Conservation (phyloP, 2,113 vertebrate genomes). For the Xyliphius kryptos region DNA sequence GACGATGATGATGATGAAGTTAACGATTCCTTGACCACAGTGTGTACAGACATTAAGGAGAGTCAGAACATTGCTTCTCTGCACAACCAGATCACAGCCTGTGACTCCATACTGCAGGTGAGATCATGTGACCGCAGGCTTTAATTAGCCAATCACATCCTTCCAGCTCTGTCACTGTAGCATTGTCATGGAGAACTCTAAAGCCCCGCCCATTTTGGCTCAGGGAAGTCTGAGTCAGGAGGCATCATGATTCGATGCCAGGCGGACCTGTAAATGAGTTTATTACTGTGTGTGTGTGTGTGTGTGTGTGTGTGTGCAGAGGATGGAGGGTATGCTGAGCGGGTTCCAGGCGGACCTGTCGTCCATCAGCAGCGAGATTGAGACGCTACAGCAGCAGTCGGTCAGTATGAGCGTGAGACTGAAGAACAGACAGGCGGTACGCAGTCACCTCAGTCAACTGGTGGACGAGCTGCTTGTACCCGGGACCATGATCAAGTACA, state of each 20-base stretch:
- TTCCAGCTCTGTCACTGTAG: too few relatives aligned
- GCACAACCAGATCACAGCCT: conserved; percentile 90
- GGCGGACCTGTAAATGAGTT: neutral
- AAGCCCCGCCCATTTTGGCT: too few relatives aligned
- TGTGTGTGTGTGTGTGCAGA: conserved; percentile 41
- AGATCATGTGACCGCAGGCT: conserved; percentile 40
- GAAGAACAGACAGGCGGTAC: conserved; percentile 82
- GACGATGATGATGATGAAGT: too few relatives aligned
- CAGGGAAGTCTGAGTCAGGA: too few relatives aligned
- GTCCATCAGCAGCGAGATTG: conserved; percentile 90
- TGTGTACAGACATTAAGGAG: conserved; percentile 82
- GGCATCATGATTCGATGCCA: too few relatives aligned
- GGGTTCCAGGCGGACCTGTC: conserved; percentile 87
- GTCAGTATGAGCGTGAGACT: conserved; percentile 88
- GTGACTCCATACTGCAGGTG: conserved; percentile 88
- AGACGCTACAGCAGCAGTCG: conserved; percentile 88
- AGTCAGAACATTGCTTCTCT: conserved; percentile 87
- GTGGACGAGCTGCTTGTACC: conserved; percentile 88
- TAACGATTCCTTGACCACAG: conserved; percentile 49
- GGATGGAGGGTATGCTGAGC: conserved; percentile 90
- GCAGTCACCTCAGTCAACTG: conserved; percentile 81
- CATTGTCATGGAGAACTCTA: too few relatives aligned
- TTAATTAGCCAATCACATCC: too few relatives aligned
- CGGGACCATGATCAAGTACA: conserved; percentile 81
- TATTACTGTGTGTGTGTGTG: neutral